These are phyloP conservation scores for Pelusios castaneus DNA, from an alignment of 2,113 vertebrate genomes.

Conservation along the genomic window DNA sequence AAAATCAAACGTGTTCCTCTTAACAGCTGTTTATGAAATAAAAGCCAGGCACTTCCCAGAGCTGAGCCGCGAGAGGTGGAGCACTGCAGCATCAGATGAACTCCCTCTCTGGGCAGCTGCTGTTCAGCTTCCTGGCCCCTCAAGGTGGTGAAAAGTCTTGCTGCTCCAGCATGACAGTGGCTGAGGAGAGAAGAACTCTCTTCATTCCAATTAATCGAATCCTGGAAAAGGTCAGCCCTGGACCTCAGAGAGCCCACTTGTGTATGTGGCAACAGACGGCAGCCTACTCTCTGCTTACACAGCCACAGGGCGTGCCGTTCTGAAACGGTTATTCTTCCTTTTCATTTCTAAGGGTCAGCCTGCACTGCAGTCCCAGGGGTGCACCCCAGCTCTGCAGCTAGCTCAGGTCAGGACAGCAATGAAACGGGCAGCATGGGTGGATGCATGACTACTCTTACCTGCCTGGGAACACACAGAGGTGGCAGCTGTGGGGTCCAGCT, in stretches of 20 bases:
- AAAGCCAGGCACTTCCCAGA: not conserved
- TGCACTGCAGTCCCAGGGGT: not conserved
- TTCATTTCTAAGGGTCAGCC: too few species aligned
- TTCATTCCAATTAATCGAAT: too few species aligned
- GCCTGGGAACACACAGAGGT: not conserved
- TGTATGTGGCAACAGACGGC: not conserved
- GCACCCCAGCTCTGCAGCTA: too few species aligned
- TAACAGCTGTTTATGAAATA: not conserved
- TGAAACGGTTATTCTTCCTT: not conserved
- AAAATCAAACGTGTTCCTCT: not conserved
- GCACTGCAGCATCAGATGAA: not conserved
- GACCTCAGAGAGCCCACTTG: too few species aligned
- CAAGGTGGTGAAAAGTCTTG: not conserved
- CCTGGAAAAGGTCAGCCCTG: not conserved
- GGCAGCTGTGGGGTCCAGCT: too few species aligned
- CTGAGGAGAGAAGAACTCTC: not conserved
- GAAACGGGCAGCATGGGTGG: too few species aligned
- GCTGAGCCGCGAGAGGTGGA: not conserved
- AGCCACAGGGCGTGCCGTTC: not conserved
- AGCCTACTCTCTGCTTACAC: not conserved
- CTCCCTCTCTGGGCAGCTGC: not conserved
- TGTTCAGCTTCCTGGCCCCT: not conserved
- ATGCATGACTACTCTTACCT: not conserved
- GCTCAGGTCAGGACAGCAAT: not conserved
- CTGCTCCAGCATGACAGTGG: not conserved